Evolutionary conservation across 2,888 invertebrate species (phyloP), one percentile per base, ranked within the genome.

Genomic region (Hoplodrina ambigua): DNA sequence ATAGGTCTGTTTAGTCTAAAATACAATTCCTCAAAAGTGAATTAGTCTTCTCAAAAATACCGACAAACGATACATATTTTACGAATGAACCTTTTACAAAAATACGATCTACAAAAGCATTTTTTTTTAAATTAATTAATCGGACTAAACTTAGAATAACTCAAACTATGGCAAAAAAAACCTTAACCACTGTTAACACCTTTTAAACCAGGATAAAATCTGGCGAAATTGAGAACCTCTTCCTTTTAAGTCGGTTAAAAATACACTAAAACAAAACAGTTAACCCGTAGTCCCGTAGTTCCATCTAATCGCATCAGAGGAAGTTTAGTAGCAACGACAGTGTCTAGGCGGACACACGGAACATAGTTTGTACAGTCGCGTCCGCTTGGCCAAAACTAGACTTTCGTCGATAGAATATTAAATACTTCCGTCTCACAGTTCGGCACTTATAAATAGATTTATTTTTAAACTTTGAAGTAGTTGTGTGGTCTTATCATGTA

Each of bases 361-460:
- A 67, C 76, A 59, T 71, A 79, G 75, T 76, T 73, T 81, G 69
- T 53, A 62, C 56, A 73, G 75, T 71, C 82, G 85, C 87, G 83
- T 90, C 90, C 90, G 90, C 86, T 82, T 75, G 75, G 71, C 89
- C 89, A 86, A 89, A 89, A 88, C 84, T 85, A 87, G 83, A 72
- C 80, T 82, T 72, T 75, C 85, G 85, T 73, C 74, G 70, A 60
- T 70, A 63, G 88, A 87, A 88, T 88, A 88, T 79, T 85, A 86
- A 88, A 67, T 33, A 85, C 81, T 87, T 88, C 88, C 84, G 84
- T 60, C 80, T 83, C 54, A 60, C n/a, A 80, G 69, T 84, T 78
- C 60, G 84, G 80, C 30, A 54, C 33, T 60, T 78, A 75, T 71
- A 55, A 71, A 69, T 81, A 69, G 65, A 41, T 68, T 61, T 69